Evolutionary conservation across 2,797 vertebrate genomes (phyloP).

Genomic region (Babyrousa celebensis): DNA sequence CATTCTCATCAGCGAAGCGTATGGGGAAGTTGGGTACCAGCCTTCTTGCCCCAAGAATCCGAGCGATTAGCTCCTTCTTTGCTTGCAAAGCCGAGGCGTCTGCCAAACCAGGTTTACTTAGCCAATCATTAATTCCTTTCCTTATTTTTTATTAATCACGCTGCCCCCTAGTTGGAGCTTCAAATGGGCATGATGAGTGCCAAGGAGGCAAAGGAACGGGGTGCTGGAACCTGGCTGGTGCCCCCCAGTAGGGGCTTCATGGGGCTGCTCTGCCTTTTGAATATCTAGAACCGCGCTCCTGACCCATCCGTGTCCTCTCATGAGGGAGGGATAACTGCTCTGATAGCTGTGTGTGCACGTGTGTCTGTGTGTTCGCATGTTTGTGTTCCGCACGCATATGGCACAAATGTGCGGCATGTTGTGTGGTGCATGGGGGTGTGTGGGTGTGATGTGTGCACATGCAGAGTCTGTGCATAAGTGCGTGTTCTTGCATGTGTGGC

Average conservation of each 20-base stretch:
- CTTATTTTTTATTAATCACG: constrained; percentile 3
- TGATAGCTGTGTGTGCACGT: neutral
- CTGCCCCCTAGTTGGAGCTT: neutral
- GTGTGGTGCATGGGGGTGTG: neutral
- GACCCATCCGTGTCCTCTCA: neutral
- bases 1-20: neutral
- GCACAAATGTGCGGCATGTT: too few species aligned
- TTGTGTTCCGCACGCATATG: neutral
- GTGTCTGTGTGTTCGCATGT: neutral
- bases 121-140: neutral
- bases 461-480: neutral
- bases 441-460: too few species aligned
- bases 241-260: neutral
- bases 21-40: accelerated
- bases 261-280: neutral
- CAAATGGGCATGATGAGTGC: neutral
- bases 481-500: neutral
- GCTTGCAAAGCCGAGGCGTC: neutral
- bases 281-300: neutral
- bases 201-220: neutral
- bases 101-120: neutral
- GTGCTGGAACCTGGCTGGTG: too few species aligned
- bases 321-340: neutral
- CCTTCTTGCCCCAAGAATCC: accelerated
- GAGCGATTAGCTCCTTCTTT: neutral